These are phyloP conservation scores for Macropis europaea DNA, from an alignment of 2,888 invertebrate species.

Conservation along the genomic window DNA sequence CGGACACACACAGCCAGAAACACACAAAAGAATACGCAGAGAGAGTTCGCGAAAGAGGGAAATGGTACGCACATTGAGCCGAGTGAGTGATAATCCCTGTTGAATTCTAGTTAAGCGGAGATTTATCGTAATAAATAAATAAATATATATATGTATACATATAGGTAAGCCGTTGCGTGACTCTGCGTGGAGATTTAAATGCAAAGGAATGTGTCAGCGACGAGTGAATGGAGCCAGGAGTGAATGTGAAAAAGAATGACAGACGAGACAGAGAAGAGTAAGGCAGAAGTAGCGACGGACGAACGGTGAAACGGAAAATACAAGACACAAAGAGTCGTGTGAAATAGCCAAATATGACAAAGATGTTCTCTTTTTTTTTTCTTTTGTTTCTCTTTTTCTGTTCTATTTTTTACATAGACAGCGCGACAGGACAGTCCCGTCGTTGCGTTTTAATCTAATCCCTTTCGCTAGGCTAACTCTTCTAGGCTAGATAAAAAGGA, in stretches of 20 bases:
- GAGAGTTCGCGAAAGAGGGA: conserved; percentile 25
- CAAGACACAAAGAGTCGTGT: conserved; percentile 52
- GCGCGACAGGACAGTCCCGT: conserved; percentile 49
- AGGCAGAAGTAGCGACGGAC: neutral
- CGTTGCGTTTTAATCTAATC: conserved; percentile 71
- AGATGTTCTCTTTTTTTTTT: conserved; percentile 66
- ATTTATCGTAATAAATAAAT: conserved; percentile 63
- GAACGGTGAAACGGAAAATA: neutral
- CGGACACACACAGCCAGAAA: neutral
- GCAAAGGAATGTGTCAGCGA: conserved; percentile 22
- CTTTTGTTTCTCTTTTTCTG: neutral
- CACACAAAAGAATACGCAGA: neutral
- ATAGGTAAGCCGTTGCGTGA: conserved; percentile 48
- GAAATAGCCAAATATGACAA: conserved; percentile 77
- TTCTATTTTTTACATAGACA: conserved; percentile 14
- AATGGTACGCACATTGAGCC: conserved; percentile 72
- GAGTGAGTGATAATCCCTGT: conserved; percentile 74
- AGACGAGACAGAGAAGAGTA: neutral
- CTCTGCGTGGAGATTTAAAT: conserved; percentile 44
- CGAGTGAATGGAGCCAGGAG: conserved; percentile 27
- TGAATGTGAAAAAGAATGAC: conserved; percentile 5
- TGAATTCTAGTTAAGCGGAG: conserved; percentile 64
- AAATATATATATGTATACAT: conserved; percentile 33
- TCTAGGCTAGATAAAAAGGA: too few relatives aligned
- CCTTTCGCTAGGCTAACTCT: conserved; percentile 35